Conservation (phyloP, 2,113 vertebrate species). For the Ancistrus triradiatus region DNA sequence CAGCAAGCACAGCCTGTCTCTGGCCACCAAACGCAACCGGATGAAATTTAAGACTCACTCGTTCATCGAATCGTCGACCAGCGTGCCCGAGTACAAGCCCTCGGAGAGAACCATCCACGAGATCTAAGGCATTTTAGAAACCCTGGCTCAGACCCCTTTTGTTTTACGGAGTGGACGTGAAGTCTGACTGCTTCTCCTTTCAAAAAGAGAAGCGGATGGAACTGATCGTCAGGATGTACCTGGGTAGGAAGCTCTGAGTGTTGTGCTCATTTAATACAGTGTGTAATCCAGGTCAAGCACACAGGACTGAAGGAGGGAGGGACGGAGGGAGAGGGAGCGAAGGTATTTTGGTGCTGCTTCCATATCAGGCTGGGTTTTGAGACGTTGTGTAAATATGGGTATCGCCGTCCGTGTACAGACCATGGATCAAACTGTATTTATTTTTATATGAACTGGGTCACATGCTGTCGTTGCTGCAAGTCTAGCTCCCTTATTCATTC, state of each 20-base stretch:
- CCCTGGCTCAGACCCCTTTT: no score
- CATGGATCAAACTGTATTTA: conserved; percentile 5
- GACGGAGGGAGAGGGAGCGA: no score
- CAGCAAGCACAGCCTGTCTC: conserved; percentile 88
- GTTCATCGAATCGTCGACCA: conserved; percentile 82
- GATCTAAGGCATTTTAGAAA: conserved; percentile 82
- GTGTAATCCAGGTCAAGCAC: background rate
- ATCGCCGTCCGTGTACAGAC: conserved; percentile 5
- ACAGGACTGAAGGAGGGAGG: no score
- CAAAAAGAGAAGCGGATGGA: no score
- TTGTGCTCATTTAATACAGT: no score
- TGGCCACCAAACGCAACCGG: conserved; percentile 91
- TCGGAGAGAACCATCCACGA: conserved; percentile 94
- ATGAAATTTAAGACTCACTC: conserved; percentile 96
- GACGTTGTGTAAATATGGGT: conserved; percentile 13
- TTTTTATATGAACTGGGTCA: conserved; percentile 26
- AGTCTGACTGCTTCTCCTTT: no score
- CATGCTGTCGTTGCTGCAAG: background rate
- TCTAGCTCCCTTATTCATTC: no score
- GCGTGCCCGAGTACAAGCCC: conserved; percentile 81
- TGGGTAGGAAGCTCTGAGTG: no score
- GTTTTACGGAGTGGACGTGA: no score
- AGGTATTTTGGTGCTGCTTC: background rate
- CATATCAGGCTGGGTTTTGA: background rate
- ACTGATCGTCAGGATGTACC: no score